Evolutionary conservation across 37 sponge, comb jelly and placozoan species (phyloP).

Genomic region (Dysidea cf. avara): DNA sequence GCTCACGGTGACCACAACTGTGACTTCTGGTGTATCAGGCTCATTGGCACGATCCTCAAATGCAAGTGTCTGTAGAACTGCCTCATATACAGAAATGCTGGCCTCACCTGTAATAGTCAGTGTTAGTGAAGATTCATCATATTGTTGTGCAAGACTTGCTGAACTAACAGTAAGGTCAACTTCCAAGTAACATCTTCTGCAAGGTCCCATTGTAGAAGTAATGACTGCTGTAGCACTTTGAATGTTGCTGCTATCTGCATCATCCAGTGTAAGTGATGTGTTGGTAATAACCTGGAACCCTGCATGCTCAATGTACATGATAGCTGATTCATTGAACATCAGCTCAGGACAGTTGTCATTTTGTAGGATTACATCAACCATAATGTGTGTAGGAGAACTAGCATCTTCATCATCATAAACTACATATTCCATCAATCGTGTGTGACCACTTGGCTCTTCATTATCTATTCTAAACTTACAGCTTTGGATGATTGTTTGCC

Average conservation of each 20-base stretch:
- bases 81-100: conserved; percentile 21
- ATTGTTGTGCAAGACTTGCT: not conserved
- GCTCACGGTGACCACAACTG: conserved; percentile 20
- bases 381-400: conserved; percentile 36
- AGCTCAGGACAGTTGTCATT: conserved; percentile 70
- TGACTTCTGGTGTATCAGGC: conserved; percentile 30
- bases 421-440: conserved; percentile 35
- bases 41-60: conserved; percentile 47
- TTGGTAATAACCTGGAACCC: conserved; percentile 3
- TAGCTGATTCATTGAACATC: not conserved
- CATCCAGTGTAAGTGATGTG: conserved; percentile 31
- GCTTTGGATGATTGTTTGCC: conserved; percentile 49
- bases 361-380: conserved; percentile 38
- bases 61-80: conserved; percentile 35
- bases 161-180: not conserved
- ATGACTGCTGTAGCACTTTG: conserved; percentile 14
- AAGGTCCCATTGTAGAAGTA: conserved; percentile 5
- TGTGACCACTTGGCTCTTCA: conserved; percentile 70
- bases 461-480: conserved; percentile 45
- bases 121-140: not conserved
- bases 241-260: conserved; percentile 24
- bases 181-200: conserved; percentile 17
- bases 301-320: conserved; percentile 48
- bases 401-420: conserved; percentile 33
- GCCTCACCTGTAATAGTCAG: conserved; percentile 58